phyloP scores from a whole-genome alignment of 2,113 vertebrate genomes.

The Bolborhynchus lineola region DNA sequence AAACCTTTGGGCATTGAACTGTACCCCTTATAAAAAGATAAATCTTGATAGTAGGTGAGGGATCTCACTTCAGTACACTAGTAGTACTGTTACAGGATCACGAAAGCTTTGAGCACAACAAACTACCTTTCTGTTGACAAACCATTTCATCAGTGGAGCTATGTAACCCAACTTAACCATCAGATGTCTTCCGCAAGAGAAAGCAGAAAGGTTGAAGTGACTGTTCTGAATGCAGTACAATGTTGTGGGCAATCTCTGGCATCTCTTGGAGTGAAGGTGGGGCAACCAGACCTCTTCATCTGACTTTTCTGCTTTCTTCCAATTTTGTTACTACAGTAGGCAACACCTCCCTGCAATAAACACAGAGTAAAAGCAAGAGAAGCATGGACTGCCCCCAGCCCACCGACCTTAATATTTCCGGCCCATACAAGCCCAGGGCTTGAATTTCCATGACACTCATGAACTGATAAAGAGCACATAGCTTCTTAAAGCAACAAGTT shows the following conservation, averaged over 20 bases:
- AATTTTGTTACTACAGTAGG: not conserved
- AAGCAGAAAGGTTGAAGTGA: not conserved
- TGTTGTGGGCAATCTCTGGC: not conserved
- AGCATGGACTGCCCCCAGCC: not conserved
- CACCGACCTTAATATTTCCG: not conserved
- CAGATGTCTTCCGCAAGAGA: not conserved
- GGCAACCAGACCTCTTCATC: not conserved
- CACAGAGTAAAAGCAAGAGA: not conserved
- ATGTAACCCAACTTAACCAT: not conserved
- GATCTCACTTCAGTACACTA: too few relatives aligned
- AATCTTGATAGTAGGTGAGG: not conserved
- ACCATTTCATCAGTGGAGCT: not conserved
- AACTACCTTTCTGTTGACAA: not conserved
- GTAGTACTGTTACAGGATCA: not conserved
- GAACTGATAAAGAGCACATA: not conserved
- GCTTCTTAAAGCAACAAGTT: not conserved
- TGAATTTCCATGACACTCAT: not conserved
- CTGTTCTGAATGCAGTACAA: not conserved
- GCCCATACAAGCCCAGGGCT: not conserved
- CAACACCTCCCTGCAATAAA: not conserved
- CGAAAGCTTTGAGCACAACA: not conserved
- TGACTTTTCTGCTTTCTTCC: not conserved
- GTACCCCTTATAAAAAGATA: not conserved
- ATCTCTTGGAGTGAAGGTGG: not conserved
- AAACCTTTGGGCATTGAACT: not conserved